A percentile compares a stretch with the other conserved stretches of the same genome.
phyloP scores from a whole-genome alignment of 2,797 vertebrate species.

The Aselliscus stoliczkanus region DNA sequence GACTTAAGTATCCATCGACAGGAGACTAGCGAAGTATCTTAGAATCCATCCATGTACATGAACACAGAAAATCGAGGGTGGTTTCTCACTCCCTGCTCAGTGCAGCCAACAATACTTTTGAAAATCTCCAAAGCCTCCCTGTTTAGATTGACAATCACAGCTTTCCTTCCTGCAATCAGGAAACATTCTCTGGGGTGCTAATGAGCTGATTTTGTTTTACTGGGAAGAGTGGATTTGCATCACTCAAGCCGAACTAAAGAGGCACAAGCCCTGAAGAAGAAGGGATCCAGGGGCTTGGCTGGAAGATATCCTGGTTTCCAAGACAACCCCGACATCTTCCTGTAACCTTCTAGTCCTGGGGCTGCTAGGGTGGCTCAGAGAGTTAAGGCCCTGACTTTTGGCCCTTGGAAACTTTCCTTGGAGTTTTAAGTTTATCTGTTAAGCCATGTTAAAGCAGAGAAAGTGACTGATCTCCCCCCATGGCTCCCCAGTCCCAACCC shows the following conservation, averaged over 20 bases:
- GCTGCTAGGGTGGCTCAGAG: not conserved
- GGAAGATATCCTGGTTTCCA: not conserved
- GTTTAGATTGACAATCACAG: conserved; percentile 15
- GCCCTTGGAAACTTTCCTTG: not conserved
- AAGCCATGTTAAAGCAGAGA: conserved; percentile 37
- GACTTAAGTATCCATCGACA: not conserved
- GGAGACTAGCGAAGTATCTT: not conserved
- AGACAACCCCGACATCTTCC: not conserved
- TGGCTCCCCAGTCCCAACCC: not conserved
- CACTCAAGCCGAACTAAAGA: not conserved
- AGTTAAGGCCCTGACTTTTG: not conserved
- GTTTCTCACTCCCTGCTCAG: not conserved
- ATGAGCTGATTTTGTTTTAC: conserved; percentile 37
- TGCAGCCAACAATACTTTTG: not conserved
- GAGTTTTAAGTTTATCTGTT: not conserved
- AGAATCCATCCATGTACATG: not conserved
- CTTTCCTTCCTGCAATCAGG: conserved; percentile 32
- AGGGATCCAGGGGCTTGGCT: not conserved
- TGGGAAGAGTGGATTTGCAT: conserved; percentile 19
- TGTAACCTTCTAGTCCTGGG: not conserved
- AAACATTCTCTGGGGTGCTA: conserved; percentile 44
- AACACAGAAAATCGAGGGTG: not conserved
- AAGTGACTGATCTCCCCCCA: not conserved
- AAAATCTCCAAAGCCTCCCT: not conserved
- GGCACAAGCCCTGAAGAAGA: not conserved